phyloP scores from a whole-genome alignment of 1,140 invertebrate genomes.

The Eumaeus atala region DNA sequence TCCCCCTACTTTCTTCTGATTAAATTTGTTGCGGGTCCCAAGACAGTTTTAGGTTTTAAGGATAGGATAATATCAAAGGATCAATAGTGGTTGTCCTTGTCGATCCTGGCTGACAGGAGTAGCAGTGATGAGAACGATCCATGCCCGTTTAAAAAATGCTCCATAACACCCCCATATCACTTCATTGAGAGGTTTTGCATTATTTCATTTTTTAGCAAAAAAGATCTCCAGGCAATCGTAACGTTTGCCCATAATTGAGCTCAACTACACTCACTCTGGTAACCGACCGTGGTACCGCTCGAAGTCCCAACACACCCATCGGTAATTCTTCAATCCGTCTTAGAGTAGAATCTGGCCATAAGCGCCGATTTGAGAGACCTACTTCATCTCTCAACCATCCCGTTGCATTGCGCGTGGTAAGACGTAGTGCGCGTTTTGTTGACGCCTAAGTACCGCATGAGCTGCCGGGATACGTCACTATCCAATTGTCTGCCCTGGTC shows the following conservation, averaged over 20 bases:
- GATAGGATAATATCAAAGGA: too few species aligned
- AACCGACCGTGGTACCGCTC: constrained; percentile 12
- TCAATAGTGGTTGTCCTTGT: too few species aligned
- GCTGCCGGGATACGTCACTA: constrained; percentile 8
- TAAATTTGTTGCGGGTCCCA: too few species aligned
- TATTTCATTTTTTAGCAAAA: too few species aligned
- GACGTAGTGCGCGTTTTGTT: constrained; percentile 16
- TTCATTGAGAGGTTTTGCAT: too few species aligned
- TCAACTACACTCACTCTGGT: constrained; percentile 15
- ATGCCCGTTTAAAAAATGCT: too few species aligned
- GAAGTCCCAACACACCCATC: constrained; percentile 17
- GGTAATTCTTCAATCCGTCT: constrained; percentile 18
- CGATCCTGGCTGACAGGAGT: too few species aligned
- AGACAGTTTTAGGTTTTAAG: too few species aligned
- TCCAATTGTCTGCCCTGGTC: constrained; percentile 18
- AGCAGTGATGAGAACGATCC: too few species aligned
- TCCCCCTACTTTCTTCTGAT: too few species aligned
- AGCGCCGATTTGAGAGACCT: constrained; percentile 16
- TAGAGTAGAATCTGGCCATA: constrained; percentile 7
- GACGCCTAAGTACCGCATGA: constrained; percentile 17
- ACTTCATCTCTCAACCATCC: constrained; percentile 16
- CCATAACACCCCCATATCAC: too few species aligned
- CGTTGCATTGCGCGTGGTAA: constrained; percentile 21
- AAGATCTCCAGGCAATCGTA: constrained; percentile 18
- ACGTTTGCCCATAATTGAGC: constrained; percentile 17